Conservation (phyloP, 2,797 vertebrate genomes). For the Enteromius trimaculatus region DNA sequence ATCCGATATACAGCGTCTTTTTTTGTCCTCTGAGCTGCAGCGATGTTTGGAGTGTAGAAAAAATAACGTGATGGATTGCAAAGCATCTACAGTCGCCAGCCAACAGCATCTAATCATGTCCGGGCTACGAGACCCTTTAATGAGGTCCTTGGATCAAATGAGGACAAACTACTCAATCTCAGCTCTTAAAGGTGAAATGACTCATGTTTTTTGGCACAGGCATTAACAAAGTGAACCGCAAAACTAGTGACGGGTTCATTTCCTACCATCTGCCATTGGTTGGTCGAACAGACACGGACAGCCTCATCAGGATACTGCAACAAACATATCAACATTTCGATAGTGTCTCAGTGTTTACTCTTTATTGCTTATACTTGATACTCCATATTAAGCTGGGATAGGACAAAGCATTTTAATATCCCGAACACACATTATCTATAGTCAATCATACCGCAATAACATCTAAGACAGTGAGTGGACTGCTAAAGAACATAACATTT, state of each 20-base stretch:
- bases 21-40: neutral
- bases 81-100: neutral
- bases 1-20: neutral
- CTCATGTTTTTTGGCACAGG: neutral
- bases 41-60: neutral
- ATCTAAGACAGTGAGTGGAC: neutral
- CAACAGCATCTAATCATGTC: conserved; percentile 31
- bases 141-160: conserved; percentile 3
- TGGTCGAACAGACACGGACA: neutral
- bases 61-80: conserved; percentile 29
- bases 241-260: neutral
- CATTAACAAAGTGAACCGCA: neutral
- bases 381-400: neutral
- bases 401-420: neutral
- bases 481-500: neutral
- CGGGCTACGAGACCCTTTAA: conserved; percentile 4
- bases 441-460: neutral
- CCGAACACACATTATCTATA: neutral
- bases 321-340: neutral
- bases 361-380: neutral
- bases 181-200: conserved; percentile 3
- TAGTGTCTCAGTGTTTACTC: neutral
- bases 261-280: neutral
- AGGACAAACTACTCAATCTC: conserved; percentile 18
- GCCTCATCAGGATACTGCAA: neutral